A percentile compares a stretch with the other conserved stretches of the same genome.
Conservation (phyloP, 2,888 invertebrate species). For the Lysandra coridon region DNA sequence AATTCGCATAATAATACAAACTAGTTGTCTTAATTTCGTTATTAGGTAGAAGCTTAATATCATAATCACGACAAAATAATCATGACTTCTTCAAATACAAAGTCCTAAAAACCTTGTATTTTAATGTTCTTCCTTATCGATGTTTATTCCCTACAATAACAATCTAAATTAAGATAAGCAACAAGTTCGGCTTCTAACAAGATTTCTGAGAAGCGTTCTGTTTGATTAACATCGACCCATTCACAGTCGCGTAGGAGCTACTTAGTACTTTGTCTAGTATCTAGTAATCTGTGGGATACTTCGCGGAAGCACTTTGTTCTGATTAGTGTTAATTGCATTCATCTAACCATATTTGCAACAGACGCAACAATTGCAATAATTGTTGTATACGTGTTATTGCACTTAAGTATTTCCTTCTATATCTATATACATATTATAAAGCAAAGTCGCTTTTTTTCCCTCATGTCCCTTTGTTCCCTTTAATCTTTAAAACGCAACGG, state of each 20-base stretch:
- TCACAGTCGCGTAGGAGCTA: background rate
- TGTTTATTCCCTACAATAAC: background rate
- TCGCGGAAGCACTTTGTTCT: conserved; percentile 12
- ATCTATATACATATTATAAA: too few relatives aligned
- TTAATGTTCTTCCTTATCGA: background rate
- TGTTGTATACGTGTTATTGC: background rate
- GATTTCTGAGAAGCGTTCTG: background rate
- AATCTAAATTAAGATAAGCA: background rate
- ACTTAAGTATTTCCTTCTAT: background rate
- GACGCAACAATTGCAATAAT: background rate
- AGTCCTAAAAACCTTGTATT: background rate
- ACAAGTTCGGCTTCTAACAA: background rate
- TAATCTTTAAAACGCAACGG: too few relatives aligned
- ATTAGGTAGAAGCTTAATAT: too few relatives aligned
- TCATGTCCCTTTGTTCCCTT: too few relatives aligned
- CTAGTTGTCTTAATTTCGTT: too few relatives aligned
- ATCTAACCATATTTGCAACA: conserved; percentile 2
- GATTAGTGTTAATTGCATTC: conserved; percentile 12
- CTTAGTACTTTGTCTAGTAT: background rate
- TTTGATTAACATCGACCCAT: background rate
- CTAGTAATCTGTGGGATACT: conserved; percentile 1
- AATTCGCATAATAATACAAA: too few relatives aligned
- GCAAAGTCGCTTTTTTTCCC: too few relatives aligned
- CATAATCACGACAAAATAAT: background rate
- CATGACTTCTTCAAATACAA: background rate